Evolutionary conservation across 2,888 invertebrate species (phyloP), one percentile per base, ranked within the genome.

Genomic region (Ennomos fuscantarius): DNA sequence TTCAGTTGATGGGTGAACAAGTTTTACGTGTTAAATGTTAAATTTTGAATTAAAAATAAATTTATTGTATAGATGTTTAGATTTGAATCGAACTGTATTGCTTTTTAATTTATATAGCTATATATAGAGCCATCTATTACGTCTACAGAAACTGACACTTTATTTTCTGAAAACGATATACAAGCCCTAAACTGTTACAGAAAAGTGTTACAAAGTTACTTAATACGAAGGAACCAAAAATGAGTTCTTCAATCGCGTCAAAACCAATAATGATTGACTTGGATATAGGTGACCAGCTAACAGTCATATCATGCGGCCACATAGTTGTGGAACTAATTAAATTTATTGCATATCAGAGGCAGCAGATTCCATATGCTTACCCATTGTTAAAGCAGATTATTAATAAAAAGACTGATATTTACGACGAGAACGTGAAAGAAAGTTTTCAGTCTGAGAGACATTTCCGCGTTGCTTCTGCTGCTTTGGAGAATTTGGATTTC

Each of bases 311-410:
- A 12, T 94, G 94, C 78, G 93, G 94, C 5, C 89, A 93, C 62
- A 79, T 94, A 44, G 82, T 94, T 45, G 93, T 91, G 24, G 94
- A 94, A 81, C 72, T 94, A 60, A 81, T 94, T 41, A 94, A 94
- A 76, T 93, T 92, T 66, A 79, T 94, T 41, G 81, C 90, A 0
- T 94, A 93, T 81, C 93, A 94, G 76, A 92, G 93, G 74, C 79
- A 93, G 39, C 94, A 93, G 78, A 93, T 93, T 71, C 93, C 93
- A 0, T 93, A 93, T 63, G 80, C 84, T 0, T 93, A 92, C 62
- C 88, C 89, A 60, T 92, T 92, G 88, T 66, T 93, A 34, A 93
- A 93, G 65, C 87, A 89, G 70, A 76, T 89, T 31, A 78, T 93
- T 34, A 88, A 70, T 45, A 89, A 82, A 51, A 87, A 79, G 62